Base-by-base conservation (phyloP, 2,113 vertebrate species). In the Suricata suricatta region DNA sequence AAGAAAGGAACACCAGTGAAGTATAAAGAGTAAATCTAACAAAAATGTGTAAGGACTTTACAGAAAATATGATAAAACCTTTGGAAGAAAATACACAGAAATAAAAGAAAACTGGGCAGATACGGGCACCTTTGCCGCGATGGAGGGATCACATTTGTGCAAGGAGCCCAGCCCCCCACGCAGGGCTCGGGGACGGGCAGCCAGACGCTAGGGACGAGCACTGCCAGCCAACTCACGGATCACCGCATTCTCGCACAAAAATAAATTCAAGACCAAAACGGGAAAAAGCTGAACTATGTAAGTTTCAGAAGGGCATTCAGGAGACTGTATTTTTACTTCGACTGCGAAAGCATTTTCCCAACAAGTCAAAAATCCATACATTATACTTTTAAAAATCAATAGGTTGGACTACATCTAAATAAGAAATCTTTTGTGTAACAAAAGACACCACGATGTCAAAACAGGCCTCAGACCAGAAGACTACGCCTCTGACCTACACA, bases 121-220 rank as follows among this genome's bases (percentile, higher is more conserved):
- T 1, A 1, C 7, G 9, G 12, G 72, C 9, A 2, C 41, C 7
- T 7, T 5, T 0, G 0, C 38, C 1, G 0, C 2, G 2, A 6
- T 12, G 1, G 16, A 47, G 41, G 11, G 15, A 12, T 25, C 17
- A 5, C 5, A 11, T 8, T 4, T 7, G 38, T 47, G 16, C 7
- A 3, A 57, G 27, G 2, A 68, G 19, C 29, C 4, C 11, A 10
- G 1, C 50, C 19, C 79, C 4, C 0, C 8, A 8, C 2, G 1
- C 1, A 14, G 29, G 57, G 38, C 50, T 44, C 68, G 13, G 6
- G 5, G 1, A 19, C 3, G 25, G 47, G 50, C 90, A 47, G 19
- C 17, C 7, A 0, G 81, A 12, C 50, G 0, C 23, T 10, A 19
- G 47, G 29, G 17, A 63, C 2, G 2, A n/a, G 19, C 3, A 11